Percentiles rank a stretch among this genome's conserved stretches.
These are phyloP conservation scores for Pluvialis apricaria DNA, from an alignment of 2,113 vertebrate genomes.

Conservation along the genomic window DNA sequence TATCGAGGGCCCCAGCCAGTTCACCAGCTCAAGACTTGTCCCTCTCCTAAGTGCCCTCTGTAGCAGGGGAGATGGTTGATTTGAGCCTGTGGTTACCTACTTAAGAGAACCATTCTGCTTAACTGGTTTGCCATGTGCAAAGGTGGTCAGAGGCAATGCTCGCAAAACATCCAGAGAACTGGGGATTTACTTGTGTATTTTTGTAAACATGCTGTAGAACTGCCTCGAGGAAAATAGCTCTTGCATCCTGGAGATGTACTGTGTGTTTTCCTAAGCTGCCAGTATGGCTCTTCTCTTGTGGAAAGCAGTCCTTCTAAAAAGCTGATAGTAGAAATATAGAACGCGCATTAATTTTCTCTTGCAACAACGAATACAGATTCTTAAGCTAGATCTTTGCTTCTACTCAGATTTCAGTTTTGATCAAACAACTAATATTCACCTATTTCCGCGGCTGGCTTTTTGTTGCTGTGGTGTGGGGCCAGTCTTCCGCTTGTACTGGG, in stretches of 20 bases:
- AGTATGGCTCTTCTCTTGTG: not conserved
- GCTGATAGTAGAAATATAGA: not conserved
- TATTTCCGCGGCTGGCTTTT: not conserved
- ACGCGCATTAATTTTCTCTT: not conserved
- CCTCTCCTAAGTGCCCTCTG: not conserved
- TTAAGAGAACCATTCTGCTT: not conserved
- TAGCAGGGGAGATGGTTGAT: not conserved
- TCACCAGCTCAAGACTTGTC: not conserved
- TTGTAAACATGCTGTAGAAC: not conserved
- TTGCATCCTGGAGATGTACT: not conserved
- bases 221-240: not conserved
- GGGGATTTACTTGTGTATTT: not conserved
- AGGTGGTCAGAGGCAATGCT: not conserved
- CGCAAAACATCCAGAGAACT: not conserved
- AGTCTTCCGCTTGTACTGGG: not conserved
- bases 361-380: not conserved
- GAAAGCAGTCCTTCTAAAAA: not conserved
- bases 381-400: not conserved
- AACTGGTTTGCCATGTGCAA: not conserved
- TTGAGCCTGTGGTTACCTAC: not conserved
- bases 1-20: fast-evolving
- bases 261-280: not conserved
- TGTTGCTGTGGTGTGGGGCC: not conserved
- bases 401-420: not conserved
- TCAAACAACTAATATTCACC: not conserved